phyloP scores from a whole-genome alignment of 2,888 invertebrate species.

The Athalia circularis region DNA sequence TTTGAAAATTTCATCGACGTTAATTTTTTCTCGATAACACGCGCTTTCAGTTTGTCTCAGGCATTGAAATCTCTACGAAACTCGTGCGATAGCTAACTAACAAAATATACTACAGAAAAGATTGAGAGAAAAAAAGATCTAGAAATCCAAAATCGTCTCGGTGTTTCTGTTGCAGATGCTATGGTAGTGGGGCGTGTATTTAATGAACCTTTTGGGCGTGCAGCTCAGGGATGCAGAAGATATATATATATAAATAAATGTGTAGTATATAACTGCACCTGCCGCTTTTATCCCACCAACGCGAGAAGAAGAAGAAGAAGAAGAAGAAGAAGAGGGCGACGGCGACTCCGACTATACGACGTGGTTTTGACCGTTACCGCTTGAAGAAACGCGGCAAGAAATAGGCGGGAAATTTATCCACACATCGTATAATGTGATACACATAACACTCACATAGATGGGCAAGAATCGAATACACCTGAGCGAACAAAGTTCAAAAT shows the following conservation, averaged over 20 bases:
- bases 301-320: conserved; percentile 29
- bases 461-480: too few species aligned
- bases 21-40: too few species aligned
- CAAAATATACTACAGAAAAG: conserved; percentile 47
- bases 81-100: too few species aligned
- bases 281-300: conserved; percentile 66
- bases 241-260: conserved; percentile 39
- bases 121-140: conserved; percentile 50
- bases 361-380: conserved; percentile 54
- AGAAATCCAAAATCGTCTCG: conserved; percentile 60
- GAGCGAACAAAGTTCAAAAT: too few species aligned
- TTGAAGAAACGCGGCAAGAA: conserved; percentile 49
- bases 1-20: too few species aligned
- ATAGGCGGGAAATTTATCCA: conserved; percentile 57
- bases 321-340: conserved; percentile 39
- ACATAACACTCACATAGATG: too few species aligned
- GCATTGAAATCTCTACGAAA: conserved; percentile 23
- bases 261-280: conserved; percentile 61
- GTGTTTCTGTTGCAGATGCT: conserved; percentile 25
- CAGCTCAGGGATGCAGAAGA: conserved; percentile 46
- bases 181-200: conserved; percentile 69
- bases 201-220: conserved; percentile 67
- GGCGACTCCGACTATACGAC: too few species aligned
- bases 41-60: conserved; percentile 42
- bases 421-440: neutral